Evolutionary conservation across 2,888 invertebrate genomes (phyloP), one percentile per base, ranked within the genome.

Genomic region (Globia sparganii): DNA sequence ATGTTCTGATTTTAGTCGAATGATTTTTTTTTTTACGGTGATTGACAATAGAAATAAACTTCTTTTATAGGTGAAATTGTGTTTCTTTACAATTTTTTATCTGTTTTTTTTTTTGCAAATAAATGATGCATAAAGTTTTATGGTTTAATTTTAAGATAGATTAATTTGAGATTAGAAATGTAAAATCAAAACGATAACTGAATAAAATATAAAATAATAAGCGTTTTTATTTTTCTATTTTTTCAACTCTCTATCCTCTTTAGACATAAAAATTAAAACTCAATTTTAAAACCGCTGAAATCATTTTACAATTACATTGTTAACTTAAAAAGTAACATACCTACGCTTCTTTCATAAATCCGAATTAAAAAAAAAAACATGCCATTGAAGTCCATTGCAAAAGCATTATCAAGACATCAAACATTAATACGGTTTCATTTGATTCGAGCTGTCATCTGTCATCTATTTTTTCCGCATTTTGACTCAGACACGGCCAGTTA

Each of bases 51-150:
- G n/a, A 59, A 43, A 49, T 15, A 21, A 6, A 34, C 13, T 34
- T 6, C 15, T n/a, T 34, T 28, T 4, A 25, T n/a, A 25, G 21
- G 31, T n/a, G 4, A 46, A 46, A 46, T 34, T 31, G 18, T 59
- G 18, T 43, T n/a, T 53, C 21, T 56, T 21, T 31, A 43, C 67
- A 34, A 13, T 59, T 62, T 59, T 49, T 64, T 28, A 37, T 21
- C 25, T 43, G n/a, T 61, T 72, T 69, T 80, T 80, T 66, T 49
- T 61, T 34, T 77, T 21, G 65, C n/a, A 74, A 75, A 76, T 58
- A 1, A 68, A 77, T 71, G 31, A 68, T 81, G 87, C 86, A 89
- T 89, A 28, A 86, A 86, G 69, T 61, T 72, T n/a, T 78, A 76
- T 61, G 11, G 4, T 15, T 37, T 69, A 49, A 8, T 73, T n/a